Base-by-base conservation (phyloP, 2,113 vertebrate genomes). In the Sebastes fasciatus region DNA sequence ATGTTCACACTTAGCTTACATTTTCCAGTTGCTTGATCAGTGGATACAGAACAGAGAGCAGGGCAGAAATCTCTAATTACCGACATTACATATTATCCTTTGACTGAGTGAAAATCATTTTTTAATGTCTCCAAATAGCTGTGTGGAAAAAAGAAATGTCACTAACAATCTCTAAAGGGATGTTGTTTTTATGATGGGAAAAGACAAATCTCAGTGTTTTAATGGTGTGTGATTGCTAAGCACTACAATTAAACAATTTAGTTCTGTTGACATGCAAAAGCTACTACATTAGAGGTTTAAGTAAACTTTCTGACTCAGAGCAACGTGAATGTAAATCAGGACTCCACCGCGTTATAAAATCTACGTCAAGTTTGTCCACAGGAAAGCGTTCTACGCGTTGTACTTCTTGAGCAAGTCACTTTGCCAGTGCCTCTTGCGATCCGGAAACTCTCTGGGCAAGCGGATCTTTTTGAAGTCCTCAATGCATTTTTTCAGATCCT, bases 341-440 rank as follows among this genome's bases (percentile, higher is more conserved):
- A 76, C 21, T 73, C 58, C 46, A 23, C 34, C 4, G 13, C 16
- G 43, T 73, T 74, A 51, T 21, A 67, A 82, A 77, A 51, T 34
- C 52, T 3, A 73, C 9, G 10, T 52, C 4, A 64, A 49, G 55
- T 60, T 5, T 63, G 4, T 48, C 10, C 4, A 23, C 58, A 66
- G 48, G 46, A n/a, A 60, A 73, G 62, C n/a, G 10, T 34, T 78
- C 85, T 95, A 96, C 0, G 94, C 94, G 13, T 96, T 91, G 83
- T 96, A 95, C 70, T 96, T 96, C 85, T 95, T 95, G 6, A 96
- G 95, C 78, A 96, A 86, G 87, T 96, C 94, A 73, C 70, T 95
- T 84, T 96, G 96, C 96, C 96, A 96, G 92, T 96, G 93, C 85
- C 96, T 94, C 82, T 96, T 96, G 67, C 94, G 95, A 80, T 96